Evolutionary conservation across 2,797 vertebrate species (phyloP), one percentile per base, ranked within the genome.

Genomic region (Nannoperca australis): DNA sequence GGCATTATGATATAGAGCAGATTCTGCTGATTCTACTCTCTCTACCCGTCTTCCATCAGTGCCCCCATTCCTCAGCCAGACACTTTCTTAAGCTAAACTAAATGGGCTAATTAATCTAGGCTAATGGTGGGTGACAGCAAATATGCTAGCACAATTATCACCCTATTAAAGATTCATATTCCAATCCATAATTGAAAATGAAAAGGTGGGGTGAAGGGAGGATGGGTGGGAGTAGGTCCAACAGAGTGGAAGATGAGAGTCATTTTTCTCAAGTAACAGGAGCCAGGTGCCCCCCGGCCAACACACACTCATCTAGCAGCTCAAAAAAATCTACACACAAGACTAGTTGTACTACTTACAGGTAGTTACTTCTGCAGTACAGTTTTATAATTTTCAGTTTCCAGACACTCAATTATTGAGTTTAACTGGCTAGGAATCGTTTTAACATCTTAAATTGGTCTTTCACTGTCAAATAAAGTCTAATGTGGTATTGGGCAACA

Each of bases 81-180:
- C 93, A 93, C 92, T 93, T 93, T 91, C 94, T 94, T 92, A 93
- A 94, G 88, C 93, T 94, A 94, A 95, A 95, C 92, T 93, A 96
- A 96, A 96, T 95, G 93, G 93, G 88, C 93, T 95, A 96, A 96
- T 95, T 95, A 95, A 95, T 96, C 94, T 95, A 84, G 91, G 86
- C 93, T 95, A 95, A 96, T 96, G 94, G 95, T 91, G 93, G 94
- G 93, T 95, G 95, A 96, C 95, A 95, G 95, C 94, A 96, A 96
- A 95, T 95, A 95, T 95, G 95, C 92, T 94, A 90, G 90, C 92
- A 93, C 94, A 95, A 96, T 95, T 95, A 96, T 95, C 91, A 92
- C 86, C 93, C 93, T 93, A 95, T 96, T 96, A 95, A 95, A 94
- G 94, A 95, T 95, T 95, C 93, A 95, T 94, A 94, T 93, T 93